phyloP scores from a whole-genome alignment of 2,797 vertebrate species.

The Chaunax sp. region DNA sequence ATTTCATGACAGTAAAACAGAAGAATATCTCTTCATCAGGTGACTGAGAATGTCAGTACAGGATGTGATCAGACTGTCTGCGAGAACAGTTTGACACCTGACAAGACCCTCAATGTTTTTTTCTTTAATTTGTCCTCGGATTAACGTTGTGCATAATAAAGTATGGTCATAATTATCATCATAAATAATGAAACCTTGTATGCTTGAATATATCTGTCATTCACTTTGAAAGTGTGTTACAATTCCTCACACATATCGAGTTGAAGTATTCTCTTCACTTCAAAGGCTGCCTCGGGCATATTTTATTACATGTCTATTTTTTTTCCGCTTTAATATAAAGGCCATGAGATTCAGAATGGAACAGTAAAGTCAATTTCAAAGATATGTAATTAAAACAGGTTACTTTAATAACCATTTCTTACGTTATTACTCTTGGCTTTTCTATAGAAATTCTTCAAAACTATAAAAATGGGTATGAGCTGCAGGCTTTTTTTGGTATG shows the following conservation, averaged over 20 bases:
- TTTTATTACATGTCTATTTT: neutral
- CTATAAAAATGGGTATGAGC: no score
- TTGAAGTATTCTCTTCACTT: neutral
- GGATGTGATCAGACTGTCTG: no score
- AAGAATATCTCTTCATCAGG: no score
- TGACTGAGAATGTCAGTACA: no score
- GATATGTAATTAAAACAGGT: neutral
- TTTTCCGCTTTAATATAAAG: neutral
- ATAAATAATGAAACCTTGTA: neutral
- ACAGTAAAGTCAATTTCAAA: neutral
- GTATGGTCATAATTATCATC: neutral
- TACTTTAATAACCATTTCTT: neutral
- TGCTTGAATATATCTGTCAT: neutral
- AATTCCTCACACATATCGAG: neutral
- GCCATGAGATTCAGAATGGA: neutral
- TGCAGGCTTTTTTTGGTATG: neutral
- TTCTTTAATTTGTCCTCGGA: no score
- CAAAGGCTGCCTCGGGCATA: neutral
- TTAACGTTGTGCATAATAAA: neutral
- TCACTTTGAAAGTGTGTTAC: neutral
- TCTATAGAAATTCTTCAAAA: neutral
- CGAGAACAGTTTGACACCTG: neutral
- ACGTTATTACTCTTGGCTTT: neutral
- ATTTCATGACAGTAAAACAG: no score
- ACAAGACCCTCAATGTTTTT: no score